Base-by-base conservation (phyloP, 2,888 invertebrate species). In the Campoletis raptor region DNA sequence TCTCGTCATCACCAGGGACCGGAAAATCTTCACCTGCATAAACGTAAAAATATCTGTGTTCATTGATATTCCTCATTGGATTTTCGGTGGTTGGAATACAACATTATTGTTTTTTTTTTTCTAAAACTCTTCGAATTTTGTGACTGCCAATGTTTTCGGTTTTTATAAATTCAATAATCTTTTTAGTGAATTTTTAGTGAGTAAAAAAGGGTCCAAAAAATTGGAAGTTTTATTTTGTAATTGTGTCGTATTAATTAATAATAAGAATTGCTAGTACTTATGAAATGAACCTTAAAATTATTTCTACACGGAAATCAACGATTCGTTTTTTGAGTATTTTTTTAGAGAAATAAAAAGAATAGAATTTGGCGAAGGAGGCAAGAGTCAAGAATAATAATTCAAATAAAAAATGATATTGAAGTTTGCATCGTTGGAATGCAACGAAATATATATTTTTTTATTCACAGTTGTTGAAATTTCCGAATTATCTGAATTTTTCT, bases 21-120 rank as follows among this genome's bases (percentile, higher is more conserved):
- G 42, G 5, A 8, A 40, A 37, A 81, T 78, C 45, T 30, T 66
- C 81, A 30, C 48, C 54, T 67, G 69, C 10, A 10, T 21, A 21
- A 54, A 54, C 10, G 21, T 54, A 8, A 9, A n/a, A 21, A 54
- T 21, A 21, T 52, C 7, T 52, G 8, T 21, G 8, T 21, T 52
- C 1, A 52, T 52, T 8, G n/a, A 52, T 21, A 3, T 7, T 52
- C 52, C n/a, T 21, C 21, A 54, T 54, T 54, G 15, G 21, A 54
- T 54, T 54, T 9, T 3, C 21, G 21, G 9, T 54, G 3, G 9
- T 54, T 54, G 54, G 21, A 2, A 54, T 15, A 9, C 21, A 10
- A 21, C 21, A 9, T 21, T 9, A 54, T 42, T 42, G 10, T 54
- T 48, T 52, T 52, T 21, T 21, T 21, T 54, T 10, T 9, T 9